These are phyloP conservation scores for Smittia aterrima DNA, from an alignment of 2,888 invertebrate species.

Conservation along the genomic window DNA sequence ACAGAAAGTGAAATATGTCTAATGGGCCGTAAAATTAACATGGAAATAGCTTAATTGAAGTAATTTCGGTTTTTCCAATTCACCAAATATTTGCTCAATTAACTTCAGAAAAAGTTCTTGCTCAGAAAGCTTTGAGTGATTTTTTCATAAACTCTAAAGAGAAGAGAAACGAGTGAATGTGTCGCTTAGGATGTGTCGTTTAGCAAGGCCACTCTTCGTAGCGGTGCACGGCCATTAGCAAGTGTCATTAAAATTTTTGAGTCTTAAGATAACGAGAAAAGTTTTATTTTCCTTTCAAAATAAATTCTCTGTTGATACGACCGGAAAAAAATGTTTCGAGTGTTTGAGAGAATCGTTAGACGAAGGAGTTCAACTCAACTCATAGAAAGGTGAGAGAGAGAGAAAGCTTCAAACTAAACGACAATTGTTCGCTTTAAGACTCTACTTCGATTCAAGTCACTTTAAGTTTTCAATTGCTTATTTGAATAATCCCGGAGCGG, in stretches of 20 bases:
- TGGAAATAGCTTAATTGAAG: neutral
- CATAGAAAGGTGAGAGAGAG: slow-evolving; percentile 16
- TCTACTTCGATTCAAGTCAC: too few species aligned
- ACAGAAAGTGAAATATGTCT: neutral
- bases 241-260: neutral
- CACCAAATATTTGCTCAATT: too few species aligned
- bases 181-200: neutral
- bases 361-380: slow-evolving; percentile 19
- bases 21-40: neutral
- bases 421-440: too few species aligned
- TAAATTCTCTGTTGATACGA: neutral
- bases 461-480: too few species aligned
- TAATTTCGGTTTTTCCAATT: neutral
- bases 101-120: too few species aligned
- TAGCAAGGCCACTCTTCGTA: neutral
- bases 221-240: neutral
- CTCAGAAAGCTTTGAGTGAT: too few species aligned
- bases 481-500: too few species aligned
- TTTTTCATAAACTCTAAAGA: neutral
- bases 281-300: too few species aligned
- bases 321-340: slow-evolving; percentile 28
- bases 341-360: slow-evolving; percentile 31
- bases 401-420: too few species aligned
- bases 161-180: neutral
- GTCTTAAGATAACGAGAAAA: neutral